These are phyloP conservation scores for Coelinius sp. DNA, from an alignment of 2,888 invertebrate species.

Conservation along the genomic window DNA sequence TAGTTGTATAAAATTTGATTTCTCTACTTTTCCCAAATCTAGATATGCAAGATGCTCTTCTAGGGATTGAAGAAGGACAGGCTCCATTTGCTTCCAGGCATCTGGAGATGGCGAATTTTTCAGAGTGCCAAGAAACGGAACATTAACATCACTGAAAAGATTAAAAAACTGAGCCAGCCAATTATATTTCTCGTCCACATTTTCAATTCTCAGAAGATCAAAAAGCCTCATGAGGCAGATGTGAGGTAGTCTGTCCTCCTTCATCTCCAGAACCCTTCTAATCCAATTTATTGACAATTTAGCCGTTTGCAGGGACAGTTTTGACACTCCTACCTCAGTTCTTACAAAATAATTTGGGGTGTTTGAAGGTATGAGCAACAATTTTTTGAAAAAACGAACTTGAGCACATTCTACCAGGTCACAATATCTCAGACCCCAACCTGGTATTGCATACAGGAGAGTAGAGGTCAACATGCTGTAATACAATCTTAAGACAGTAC, in stretches of 20 bases:
- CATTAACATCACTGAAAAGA: background rate
- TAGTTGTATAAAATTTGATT: background rate
- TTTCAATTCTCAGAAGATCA: background rate
- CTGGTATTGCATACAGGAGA: background rate
- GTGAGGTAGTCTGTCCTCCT: background rate
- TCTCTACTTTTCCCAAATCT: background rate
- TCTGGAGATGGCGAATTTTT: background rate
- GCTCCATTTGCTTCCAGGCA: background rate
- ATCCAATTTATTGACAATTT: background rate
- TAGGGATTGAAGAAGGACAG: no score
- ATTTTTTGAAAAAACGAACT: constrained; percentile 14
- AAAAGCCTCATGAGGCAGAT: background rate
- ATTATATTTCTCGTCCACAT: background rate
- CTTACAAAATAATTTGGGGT: constrained; percentile 5
- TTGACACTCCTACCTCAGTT: background rate
- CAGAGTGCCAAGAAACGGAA: background rate
- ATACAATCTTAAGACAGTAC: background rate
- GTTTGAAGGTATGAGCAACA: background rate
- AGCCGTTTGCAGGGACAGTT: background rate
- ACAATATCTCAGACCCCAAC: background rate
- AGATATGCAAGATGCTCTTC: background rate
- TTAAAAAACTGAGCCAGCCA: background rate
- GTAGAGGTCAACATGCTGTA: background rate
- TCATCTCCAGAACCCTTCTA: background rate
- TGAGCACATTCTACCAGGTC: constrained; percentile 10